These are phyloP conservation scores for Strigamia maritima DNA, from an alignment of 2,888 invertebrate species.

Conservation along the genomic window DNA sequence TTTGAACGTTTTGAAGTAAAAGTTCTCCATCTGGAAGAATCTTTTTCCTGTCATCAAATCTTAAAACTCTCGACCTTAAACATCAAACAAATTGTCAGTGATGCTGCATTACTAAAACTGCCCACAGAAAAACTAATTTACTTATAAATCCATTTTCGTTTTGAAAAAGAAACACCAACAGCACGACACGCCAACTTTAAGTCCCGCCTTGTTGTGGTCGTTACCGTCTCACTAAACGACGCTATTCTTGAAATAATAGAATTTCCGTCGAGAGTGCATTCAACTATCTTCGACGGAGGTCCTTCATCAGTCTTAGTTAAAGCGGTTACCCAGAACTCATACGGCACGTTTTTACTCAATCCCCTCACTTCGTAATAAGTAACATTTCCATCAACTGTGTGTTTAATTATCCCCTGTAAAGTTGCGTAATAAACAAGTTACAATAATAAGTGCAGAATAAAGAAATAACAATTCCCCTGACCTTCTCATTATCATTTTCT, in stretches of 20 bases:
- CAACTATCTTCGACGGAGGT: not conserved
- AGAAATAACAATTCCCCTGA: not conserved
- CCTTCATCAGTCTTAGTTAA: not conserved
- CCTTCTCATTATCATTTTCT: slow-evolving; percentile 48
- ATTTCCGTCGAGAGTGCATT: slow-evolving; percentile 44
- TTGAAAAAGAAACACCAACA: slow-evolving; percentile 87
- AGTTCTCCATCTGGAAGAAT: slow-evolving; percentile 75
- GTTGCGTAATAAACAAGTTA: not conserved
- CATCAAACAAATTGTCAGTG: not conserved
- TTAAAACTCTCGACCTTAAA: not conserved
- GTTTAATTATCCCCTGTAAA: not conserved
- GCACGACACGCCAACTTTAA: slow-evolving; percentile 86
- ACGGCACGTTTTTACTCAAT: not conserved
- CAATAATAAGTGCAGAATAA: not conserved
- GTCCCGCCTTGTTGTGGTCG: slow-evolving; percentile 67
- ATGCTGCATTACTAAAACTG: too few relatives aligned
- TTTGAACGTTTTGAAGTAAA: slow-evolving; percentile 82
- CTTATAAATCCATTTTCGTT: slow-evolving; percentile 69
- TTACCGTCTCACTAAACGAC: slow-evolving; percentile 89
- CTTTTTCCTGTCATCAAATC: not conserved
- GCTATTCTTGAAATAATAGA: slow-evolving; percentile 89
- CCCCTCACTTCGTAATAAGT: not conserved
- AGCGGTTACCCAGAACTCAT: slow-evolving; percentile 33
- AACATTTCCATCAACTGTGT: slow-evolving; percentile 7
- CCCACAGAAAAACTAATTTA: not conserved